Conservation (phyloP, 2,888 invertebrate species). For the Ommatoiulus sabulosus region DNA sequence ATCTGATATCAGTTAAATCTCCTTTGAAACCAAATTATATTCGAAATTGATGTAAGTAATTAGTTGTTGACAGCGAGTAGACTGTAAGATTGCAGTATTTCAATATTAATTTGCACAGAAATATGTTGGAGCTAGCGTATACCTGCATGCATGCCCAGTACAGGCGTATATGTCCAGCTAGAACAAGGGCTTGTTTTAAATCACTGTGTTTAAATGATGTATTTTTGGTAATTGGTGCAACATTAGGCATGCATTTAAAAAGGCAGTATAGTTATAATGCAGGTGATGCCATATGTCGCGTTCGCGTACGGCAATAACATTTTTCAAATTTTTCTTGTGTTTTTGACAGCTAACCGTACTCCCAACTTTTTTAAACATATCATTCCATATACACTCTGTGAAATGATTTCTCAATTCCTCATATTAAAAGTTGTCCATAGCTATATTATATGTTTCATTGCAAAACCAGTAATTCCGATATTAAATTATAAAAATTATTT, state of each 20-base stretch:
- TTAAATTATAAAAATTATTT: slow-evolving; percentile 8
- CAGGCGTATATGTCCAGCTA: not conserved
- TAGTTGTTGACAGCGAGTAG: not conserved
- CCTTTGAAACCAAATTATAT: not conserved
- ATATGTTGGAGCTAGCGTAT: not conserved
- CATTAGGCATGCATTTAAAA: not conserved
- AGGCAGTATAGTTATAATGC: too few relatives aligned
- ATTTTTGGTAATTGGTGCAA: too few relatives aligned
- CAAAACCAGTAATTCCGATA: not conserved
- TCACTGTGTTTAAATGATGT: not conserved
- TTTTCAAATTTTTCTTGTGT: too few relatives aligned
- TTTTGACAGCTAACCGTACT: too few relatives aligned
- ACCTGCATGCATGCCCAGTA: not conserved
- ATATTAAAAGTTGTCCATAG: too few relatives aligned
- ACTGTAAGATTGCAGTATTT: not conserved
- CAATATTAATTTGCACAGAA: not conserved
- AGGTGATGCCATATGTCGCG: too few relatives aligned
- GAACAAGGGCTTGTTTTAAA: too few relatives aligned
- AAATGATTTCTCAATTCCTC: too few relatives aligned
- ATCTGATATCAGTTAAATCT: not conserved
- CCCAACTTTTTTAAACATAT: too few relatives aligned
- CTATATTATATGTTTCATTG: not conserved
- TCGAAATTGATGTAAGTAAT: not conserved
- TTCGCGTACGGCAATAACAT: too few relatives aligned
- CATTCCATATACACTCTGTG: too few relatives aligned